Percentiles rank a stretch among this genome's conserved stretches.
Conservation (phyloP, 2,113 vertebrate genomes). For the Nothoprocta pentlandii region DNA sequence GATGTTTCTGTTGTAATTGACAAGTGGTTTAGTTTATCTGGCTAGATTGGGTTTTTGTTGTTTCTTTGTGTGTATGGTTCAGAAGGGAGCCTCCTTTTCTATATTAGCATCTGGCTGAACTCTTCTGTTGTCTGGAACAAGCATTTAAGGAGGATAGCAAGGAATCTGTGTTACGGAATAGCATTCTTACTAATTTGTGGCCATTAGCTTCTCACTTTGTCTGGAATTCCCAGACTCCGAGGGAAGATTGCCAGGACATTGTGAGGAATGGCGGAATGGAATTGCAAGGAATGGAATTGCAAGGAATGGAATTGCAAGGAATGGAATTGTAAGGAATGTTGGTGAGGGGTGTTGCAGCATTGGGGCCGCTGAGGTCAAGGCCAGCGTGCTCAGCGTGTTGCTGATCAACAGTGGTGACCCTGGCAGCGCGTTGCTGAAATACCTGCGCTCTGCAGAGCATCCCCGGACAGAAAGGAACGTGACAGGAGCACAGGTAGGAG, state of each 20-base stretch:
- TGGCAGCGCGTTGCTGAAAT: neutral
- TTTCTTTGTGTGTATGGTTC: neutral
- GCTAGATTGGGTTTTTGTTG: neutral
- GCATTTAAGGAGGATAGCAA: neutral
- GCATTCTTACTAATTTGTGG: neutral
- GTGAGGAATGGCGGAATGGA: neutral
- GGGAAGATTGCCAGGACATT: neutral
- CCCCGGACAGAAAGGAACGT: neutral
- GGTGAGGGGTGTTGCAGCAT: neutral
- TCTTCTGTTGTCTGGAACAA: neutral
- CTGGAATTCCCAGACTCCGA: neutral
- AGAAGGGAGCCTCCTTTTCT: neutral
- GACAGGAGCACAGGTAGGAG: neutral
- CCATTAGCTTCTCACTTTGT: neutral
- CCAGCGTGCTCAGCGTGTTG: neutral
- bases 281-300: too few relatives aligned
- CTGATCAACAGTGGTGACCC: neutral
- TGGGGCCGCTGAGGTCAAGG: neutral
- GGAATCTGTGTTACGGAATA: neutral
- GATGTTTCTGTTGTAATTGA: neutral
- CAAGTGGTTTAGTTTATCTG: neutral
- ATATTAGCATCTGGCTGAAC: neutral
- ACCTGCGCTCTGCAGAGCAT: neutral
- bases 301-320: too few relatives aligned
- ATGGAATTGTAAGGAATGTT: too few relatives aligned